phyloP scores from a whole-genome alignment of 2,888 invertebrate genomes.

The Ichneumoninae sp. region DNA sequence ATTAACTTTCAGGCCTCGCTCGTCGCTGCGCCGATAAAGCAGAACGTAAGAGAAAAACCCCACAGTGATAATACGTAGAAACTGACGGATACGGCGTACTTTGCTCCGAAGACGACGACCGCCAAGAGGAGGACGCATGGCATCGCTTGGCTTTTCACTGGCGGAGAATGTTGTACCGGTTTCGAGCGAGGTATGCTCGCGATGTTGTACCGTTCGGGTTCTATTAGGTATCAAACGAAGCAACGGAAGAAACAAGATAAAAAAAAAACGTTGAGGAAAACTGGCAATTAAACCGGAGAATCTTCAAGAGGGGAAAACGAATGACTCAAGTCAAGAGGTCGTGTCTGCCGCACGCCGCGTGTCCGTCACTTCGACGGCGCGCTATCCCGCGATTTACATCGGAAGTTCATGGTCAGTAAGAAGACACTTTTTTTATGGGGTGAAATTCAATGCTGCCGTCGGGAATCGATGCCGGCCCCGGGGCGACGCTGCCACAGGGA shows the following conservation, averaged over 20 bases:
- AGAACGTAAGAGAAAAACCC: constrained; percentile 20
- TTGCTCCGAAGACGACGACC: constrained; percentile 10
- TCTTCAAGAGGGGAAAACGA: constrained; percentile 55
- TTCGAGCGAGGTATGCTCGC: constrained; percentile 15
- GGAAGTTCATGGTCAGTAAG: constrained; percentile 43
- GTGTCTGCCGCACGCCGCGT: neutral
- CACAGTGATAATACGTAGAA: neutral
- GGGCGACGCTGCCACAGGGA: neutral
- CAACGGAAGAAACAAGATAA: neutral
- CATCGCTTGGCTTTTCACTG: constrained; percentile 34
- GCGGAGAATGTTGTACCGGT: constrained; percentile 47
- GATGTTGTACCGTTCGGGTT: neutral
- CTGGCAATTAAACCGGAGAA: constrained; percentile 56
- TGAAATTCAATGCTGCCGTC: constrained; percentile 38
- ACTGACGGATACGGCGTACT: constrained; percentile 11
- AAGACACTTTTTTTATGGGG: constrained; percentile 44
- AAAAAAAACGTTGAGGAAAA: constrained; percentile 10
- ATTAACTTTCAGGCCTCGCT: constrained; percentile 16
- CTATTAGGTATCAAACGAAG: constrained; percentile 35
- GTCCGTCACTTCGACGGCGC: neutral
- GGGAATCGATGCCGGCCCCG: neutral
- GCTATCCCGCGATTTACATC: constrained; percentile 57
- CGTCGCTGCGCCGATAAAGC: neutral
- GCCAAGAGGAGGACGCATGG: constrained; percentile 23
- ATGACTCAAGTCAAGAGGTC: constrained; percentile 13